phyloP scores from a whole-genome alignment of 2,888 invertebrate genomes.

The Drosophila prolongata region DNA sequence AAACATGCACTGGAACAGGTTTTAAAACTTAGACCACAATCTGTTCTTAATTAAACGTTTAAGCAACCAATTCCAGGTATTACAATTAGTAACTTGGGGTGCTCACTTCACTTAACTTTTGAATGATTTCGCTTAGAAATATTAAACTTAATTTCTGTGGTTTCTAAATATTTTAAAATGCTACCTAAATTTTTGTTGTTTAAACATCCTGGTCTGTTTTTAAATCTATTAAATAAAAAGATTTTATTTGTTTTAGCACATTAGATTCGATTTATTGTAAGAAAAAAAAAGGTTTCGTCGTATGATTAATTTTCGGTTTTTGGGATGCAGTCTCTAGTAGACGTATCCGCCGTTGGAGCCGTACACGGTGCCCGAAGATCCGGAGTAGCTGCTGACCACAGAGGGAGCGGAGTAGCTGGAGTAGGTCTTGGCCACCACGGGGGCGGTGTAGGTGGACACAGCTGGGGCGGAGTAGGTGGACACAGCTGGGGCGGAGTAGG shows the following conservation, averaged over 20 bases:
- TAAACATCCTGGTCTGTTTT: neutral
- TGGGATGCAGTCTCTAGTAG: slow-evolving; percentile 55
- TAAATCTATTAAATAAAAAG: neutral
- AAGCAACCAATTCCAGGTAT: neutral
- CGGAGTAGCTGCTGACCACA: slow-evolving; percentile 42
- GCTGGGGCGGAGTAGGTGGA: slow-evolving; percentile 41
- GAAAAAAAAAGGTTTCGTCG: slow-evolving; percentile 35
- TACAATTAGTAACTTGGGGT: neutral
- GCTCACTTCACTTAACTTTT: too few species aligned
- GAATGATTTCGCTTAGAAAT: too few species aligned
- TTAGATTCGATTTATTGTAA: slow-evolving; percentile 31
- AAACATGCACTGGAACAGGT: neutral
- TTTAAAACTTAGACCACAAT: too few species aligned
- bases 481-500: slow-evolving; percentile 32
- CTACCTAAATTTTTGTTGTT: too few species aligned
- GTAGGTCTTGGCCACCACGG: slow-evolving; percentile 38
- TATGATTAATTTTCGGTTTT: slow-evolving; percentile 14
- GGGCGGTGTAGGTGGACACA: slow-evolving; percentile 34
- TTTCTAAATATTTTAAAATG: too few species aligned
- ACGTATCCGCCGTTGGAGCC: slow-evolving; percentile 82
- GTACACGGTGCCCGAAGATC: slow-evolving; percentile 72
- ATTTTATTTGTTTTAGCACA: slow-evolving; percentile 15
- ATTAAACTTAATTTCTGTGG: too few species aligned
- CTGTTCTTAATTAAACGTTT: too few species aligned
- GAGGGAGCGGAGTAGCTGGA: slow-evolving; percentile 40